Evolutionary conservation across 2,113 vertebrate genomes (phyloP).

Genomic region (Proterorhinus semilunaris): DNA sequence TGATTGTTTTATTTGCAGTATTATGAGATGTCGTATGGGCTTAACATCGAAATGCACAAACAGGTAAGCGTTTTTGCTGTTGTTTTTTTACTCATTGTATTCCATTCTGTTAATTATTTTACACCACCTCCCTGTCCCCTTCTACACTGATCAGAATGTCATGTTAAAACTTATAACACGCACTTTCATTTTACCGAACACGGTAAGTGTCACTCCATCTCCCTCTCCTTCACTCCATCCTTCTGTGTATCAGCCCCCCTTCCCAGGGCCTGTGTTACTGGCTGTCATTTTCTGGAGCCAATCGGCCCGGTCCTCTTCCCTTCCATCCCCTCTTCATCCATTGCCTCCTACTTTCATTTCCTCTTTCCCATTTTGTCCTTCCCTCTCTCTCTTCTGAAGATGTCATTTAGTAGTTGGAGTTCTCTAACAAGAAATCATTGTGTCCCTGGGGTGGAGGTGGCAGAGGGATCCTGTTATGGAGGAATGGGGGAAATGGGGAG

Average conservation of each 20-base stretch:
- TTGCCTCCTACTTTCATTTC: constrained; percentile 29
- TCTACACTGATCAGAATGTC: constrained; percentile 72
- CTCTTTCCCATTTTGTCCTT: constrained; percentile 12
- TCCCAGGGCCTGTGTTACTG: constrained; percentile 53
- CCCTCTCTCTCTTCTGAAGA: constrained; percentile 59
- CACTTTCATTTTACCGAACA: constrained; percentile 24
- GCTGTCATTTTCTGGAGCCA: constrained; percentile 59
- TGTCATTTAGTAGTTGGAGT: constrained; percentile 78
- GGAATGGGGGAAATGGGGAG: constrained; percentile 13
- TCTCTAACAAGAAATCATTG: constrained; percentile 82
- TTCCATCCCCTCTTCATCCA: constrained; percentile 33
- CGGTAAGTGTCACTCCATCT: not conserved
- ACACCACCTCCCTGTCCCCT: constrained; percentile 17
- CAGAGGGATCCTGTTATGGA: constrained; percentile 64
- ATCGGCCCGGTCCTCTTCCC: constrained; percentile 55
- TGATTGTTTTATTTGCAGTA: constrained; percentile 81
- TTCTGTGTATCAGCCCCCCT: constrained; percentile 45
- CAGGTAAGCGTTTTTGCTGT: constrained; percentile 81
- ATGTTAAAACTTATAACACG: constrained; percentile 82
- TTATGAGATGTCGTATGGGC: constrained; percentile 98
- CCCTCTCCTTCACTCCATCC: constrained; percentile 34
- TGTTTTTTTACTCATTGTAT: not conserved
- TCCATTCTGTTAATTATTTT: not conserved
- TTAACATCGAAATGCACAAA: constrained; percentile 99
- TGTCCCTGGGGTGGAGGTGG: constrained; percentile 67